These are phyloP conservation scores for Cataglyphis livida DNA, from an alignment of 2,888 invertebrate species.

Conservation along the genomic window DNA sequence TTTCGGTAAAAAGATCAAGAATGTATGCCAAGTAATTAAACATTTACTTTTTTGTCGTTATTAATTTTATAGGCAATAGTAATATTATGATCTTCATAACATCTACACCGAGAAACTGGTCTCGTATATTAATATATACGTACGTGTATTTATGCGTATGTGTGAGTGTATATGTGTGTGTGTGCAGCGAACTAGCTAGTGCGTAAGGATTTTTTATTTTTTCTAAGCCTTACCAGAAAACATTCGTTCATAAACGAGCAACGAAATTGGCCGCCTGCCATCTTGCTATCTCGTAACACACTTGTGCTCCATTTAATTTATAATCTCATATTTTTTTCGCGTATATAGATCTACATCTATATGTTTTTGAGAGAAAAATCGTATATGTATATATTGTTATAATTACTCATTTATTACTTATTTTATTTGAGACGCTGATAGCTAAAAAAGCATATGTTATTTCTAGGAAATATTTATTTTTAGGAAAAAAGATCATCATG, in stretches of 20 bases:
- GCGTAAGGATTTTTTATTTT: conserved; percentile 76
- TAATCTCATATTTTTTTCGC: conserved; percentile 27
- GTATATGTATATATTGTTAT: background rate
- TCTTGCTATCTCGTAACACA: conserved; percentile 86
- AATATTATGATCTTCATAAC: background rate
- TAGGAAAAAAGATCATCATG: background rate
- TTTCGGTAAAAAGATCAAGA: conserved; percentile 21
- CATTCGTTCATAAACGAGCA: conserved; percentile 75
- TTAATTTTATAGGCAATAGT: background rate
- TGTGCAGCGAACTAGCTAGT: conserved; percentile 83
- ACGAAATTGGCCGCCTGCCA: conserved; percentile 86
- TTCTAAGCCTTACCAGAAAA: conserved; percentile 79
- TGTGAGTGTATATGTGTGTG: conserved; percentile 54
- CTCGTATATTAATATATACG: background rate
- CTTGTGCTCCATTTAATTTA: conserved; percentile 69
- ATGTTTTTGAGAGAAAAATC: background rate
- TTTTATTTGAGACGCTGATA: background rate
- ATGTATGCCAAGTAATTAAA: background rate
- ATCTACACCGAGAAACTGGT: conserved; percentile 34
- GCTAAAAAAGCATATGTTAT: conserved; percentile 9
- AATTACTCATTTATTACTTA: conserved; percentile 4
- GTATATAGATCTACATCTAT: background rate
- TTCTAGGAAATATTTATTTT: background rate
- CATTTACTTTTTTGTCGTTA: background rate
- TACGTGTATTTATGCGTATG: conserved; percentile 20